Evolutionary conservation across 2,797 vertebrate species (phyloP).

Genomic region (Pterois miles): DNA sequence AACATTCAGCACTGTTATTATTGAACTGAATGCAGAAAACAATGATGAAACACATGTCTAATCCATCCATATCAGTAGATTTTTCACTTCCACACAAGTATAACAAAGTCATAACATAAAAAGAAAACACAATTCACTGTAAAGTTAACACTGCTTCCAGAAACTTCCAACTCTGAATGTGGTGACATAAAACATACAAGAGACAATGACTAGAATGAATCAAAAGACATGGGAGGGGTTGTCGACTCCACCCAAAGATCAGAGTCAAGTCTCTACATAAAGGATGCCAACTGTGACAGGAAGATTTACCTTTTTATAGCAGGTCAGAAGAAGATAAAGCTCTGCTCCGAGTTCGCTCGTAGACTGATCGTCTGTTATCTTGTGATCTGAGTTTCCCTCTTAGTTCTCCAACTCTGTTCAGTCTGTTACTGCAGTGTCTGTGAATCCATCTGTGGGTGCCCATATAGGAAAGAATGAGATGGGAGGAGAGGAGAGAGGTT

Average conservation of each 20-base stretch:
- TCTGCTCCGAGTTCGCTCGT: not conserved
- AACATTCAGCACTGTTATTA: not conserved
- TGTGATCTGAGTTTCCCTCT: not conserved
- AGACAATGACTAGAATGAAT: conserved; percentile 12
- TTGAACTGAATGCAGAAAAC: not conserved
- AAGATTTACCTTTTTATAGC: conserved; percentile 55
- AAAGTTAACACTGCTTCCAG: not conserved
- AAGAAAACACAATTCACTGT: not conserved
- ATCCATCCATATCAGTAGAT: not conserved
- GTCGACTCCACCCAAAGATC: conserved; percentile 55
- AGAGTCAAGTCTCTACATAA: not conserved
- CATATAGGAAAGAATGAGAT: conserved; percentile 79
- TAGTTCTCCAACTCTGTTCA: conserved; percentile 4
- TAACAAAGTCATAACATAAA: not conserved
- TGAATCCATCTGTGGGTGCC: conserved; percentile 56
- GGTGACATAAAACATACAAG: not conserved
- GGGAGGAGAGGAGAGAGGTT: conserved; percentile 70
- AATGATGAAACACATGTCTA: not conserved
- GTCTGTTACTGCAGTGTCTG: conserved; percentile 48
- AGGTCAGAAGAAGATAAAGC: conserved; percentile 1
- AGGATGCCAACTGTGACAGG: not conserved
- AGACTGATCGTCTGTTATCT: not conserved
- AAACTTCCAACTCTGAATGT: not conserved
- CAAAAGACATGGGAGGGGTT: conserved; percentile 47
- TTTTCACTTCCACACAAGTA: not conserved